Evolutionary conservation across 2,113 vertebrate species (phyloP), one percentile per base, ranked within the genome.

Genomic region (Crotalus horridus): DNA sequence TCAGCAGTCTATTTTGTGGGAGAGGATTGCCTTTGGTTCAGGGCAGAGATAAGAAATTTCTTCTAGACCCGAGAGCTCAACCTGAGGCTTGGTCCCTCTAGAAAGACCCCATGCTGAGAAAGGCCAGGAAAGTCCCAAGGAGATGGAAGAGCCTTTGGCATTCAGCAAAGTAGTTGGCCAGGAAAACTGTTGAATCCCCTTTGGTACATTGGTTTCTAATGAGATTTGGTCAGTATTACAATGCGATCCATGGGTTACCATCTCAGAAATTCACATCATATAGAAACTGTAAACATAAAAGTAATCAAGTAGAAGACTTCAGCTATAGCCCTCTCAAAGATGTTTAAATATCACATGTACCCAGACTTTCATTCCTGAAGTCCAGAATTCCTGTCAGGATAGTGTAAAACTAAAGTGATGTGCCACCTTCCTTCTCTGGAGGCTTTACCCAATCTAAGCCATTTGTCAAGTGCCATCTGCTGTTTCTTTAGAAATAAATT

Each of bases 381-480:
- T 89, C 64, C 43, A 85, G 69, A 21, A 24, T 55, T 89, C 24
- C 88, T 91, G n/a, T 64, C 81, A 92, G 58, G 90, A 93, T 55
- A 95, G 88, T 56, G 43, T 56, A 90, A 61, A 39, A 85, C 92
- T 94, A 89, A 54, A 86, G 55, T 54, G 23, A 89, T 94, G 90
- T 94, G 92, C 61, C 91, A 46, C 23, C 93, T 95, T 11, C 86
- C 95, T 95, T 96, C 93, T 96, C 89, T 90, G 54, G 26, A 95
- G 90, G 48, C 94, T 96, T 95, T 95, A 88, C 91, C 96, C 95
- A 92, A 58, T 91, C 86, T 46, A 29, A 95, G 90, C 95, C 96
- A 94, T 96, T 95, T 97, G 95, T 93, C 85, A 89, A 85, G 88
- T 94, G 87, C 94, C 94, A 85, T 96, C 95, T 94, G 95, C 93